Conservation (phyloP, 2,113 vertebrate genomes). For the Thalassoma bifasciatum region DNA sequence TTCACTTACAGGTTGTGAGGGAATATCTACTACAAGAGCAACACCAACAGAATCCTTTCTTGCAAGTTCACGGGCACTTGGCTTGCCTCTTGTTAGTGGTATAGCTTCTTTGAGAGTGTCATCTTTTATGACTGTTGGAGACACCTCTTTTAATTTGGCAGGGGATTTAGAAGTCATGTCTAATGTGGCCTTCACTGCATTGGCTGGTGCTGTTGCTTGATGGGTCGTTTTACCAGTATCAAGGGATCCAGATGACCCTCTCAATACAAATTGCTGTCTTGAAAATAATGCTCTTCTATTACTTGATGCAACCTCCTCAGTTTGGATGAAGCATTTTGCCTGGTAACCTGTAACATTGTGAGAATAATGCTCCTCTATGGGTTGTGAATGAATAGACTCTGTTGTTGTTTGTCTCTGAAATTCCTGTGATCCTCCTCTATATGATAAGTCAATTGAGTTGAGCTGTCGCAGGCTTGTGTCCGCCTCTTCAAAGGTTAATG, state of each 20-base stretch:
- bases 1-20: conserved; percentile 12
- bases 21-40: conserved; percentile 58
- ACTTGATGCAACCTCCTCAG: conserved; percentile 17
- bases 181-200: conserved; percentile 50
- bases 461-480: conserved; percentile 23
- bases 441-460: conserved; percentile 67
- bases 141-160: conserved; percentile 5
- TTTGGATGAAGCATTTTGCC: background rate
- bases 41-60: conserved; percentile 64
- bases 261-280: conserved; percentile 32
- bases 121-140: conserved; percentile 8
- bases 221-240: conserved; percentile 4
- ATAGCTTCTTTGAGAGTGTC: conserved; percentile 35
- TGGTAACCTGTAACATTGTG: background rate
- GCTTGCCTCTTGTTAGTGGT: conserved; percentile 56
- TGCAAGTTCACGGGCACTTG: conserved; percentile 45
- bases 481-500: conserved; percentile 23
- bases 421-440: conserved; percentile 27
- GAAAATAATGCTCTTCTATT: conserved; percentile 12
- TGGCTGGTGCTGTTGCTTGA: conserved; percentile 62
- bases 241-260: conserved; percentile 37
- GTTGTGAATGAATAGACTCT: background rate
- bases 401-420: conserved; percentile 5
- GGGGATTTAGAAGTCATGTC: conserved; percentile 66
- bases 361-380: conserved; percentile 13